Evolutionary conservation across 2,888 invertebrate species (phyloP), one percentile per base, ranked within the genome.

Genomic region (Muschampia plurimacula): DNA sequence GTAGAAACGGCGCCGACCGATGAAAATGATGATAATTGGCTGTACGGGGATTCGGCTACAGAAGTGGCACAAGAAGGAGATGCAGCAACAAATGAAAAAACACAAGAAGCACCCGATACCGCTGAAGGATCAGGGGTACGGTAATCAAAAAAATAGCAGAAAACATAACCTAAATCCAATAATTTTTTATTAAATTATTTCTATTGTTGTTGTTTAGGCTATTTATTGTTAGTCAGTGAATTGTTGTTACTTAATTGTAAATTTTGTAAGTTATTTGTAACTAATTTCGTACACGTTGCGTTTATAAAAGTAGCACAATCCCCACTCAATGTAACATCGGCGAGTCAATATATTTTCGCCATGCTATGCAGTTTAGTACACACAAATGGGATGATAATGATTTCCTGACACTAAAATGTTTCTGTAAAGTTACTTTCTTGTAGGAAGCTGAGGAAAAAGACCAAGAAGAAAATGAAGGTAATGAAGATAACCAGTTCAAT

Each of bases 1-100:
- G 87, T 89, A 32, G 92, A 92, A 81, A 77, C 88, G 28, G 84
- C 89, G 72, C 86, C 91, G 32, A 89, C 89, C 41, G 93, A 93
- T 83, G 96, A 96, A 88, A 97, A 97, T 89, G 98, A 98, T 86
- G 98, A 98, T 93, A 97, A 96, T 84, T 98, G 98, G 98, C 93
- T 98, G 74, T 98, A 98, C 83, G 98, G 98, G 28, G 97, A 97
- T 82, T 96, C 96, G 0, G 96, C 95, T 81, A 94, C 95, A 46
- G 95, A 94, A 65, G 87, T 86, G 69, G 76, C 69, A 65, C 80
- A 80, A 67, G 77, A 76, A 63, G 77, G 80, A 62, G 76, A 75
- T 32, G 65, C 81, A 10, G 82, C 82, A 76, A 76, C 72, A 64
- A 77, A 62, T 55, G 88, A 84, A 62, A 89, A 88, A 77, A 77